Percentiles rank a stretch among this genome's conserved stretches.
These are phyloP conservation scores for Actenoides hombroni DNA, from an alignment of 2,113 vertebrate genomes.

Conservation along the genomic window DNA sequence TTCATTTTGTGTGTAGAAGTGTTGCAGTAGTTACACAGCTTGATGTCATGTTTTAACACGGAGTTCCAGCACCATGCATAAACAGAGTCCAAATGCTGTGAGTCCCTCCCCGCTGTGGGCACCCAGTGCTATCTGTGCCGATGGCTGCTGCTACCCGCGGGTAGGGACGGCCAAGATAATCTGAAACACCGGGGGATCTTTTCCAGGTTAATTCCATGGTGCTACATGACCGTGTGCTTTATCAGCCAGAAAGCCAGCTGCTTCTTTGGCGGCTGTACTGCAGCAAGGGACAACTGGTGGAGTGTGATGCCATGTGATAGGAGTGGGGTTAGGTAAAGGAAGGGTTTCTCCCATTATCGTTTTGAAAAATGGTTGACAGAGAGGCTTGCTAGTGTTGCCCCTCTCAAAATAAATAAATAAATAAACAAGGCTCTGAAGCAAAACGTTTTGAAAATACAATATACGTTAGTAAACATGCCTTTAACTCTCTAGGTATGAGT, in stretches of 20 bases:
- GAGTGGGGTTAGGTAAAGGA: not conserved
- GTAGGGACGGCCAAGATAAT: not conserved
- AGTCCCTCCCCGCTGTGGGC: not conserved
- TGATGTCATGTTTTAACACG: fast-evolving
- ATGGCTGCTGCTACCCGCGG: fast-evolving
- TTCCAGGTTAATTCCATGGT: not conserved
- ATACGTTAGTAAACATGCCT: not conserved
- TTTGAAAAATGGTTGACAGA: not conserved
- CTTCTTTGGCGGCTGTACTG: not conserved
- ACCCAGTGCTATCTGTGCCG: not conserved
- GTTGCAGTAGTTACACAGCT: not conserved
- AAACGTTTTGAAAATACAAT: not conserved
- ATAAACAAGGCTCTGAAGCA: not conserved
- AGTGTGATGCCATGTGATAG: not conserved
- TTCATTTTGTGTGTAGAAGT: not conserved
- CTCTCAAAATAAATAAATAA: not conserved
- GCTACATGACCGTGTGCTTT: fast-evolving
- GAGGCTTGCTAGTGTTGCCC: not conserved
- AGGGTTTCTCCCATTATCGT: not conserved
- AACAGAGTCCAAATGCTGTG: fast-evolving
- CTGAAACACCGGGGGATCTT: not conserved
- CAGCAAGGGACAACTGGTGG: not conserved
- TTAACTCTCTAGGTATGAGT: not conserved
- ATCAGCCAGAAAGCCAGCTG: not conserved
- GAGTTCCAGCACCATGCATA: not conserved